Conservation (phyloP, 2,888 invertebrate species). For the Pocota personata region DNA sequence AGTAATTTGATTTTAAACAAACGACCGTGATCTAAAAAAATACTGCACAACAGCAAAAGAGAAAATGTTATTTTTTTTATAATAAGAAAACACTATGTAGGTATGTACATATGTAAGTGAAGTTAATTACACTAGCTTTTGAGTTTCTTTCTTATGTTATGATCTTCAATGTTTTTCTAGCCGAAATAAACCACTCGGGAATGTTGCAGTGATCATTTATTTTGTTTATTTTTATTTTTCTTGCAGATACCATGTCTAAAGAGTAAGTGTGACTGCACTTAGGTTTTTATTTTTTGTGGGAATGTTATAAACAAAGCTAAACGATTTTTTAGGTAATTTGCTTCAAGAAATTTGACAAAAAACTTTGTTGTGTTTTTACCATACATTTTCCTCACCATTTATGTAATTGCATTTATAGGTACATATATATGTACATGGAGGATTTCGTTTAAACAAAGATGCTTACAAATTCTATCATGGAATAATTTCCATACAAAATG, state of each 20-base stretch:
- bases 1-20: slow-evolving; percentile 19
- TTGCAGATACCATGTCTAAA: neutral
- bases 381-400: neutral
- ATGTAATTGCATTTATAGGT: neutral
- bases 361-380: neutral
- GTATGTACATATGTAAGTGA: slow-evolving; percentile 24
- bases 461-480: too few relatives aligned
- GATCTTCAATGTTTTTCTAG: slow-evolving; percentile 13
- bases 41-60: slow-evolving; percentile 24
- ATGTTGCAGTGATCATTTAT: slow-evolving; percentile 2
- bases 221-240: neutral
- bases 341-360: neutral
- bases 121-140: slow-evolving; percentile 16
- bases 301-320: neutral
- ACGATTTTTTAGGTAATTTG: slow-evolving; percentile 1
- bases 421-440: too few relatives aligned
- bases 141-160: slow-evolving; percentile 30
- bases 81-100: slow-evolving; percentile 4
- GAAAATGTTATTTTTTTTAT: slow-evolving; percentile 20
- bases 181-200: slow-evolving; percentile 2
- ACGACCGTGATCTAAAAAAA: slow-evolving; percentile 49
- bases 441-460: too few relatives aligned
- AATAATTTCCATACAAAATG: too few relatives aligned
- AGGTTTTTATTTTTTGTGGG: slow-evolving; percentile 2
- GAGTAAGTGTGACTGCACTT: neutral